Conservation (phyloP, 2,113 vertebrate species). For the Aldabrachelys gigantea region DNA sequence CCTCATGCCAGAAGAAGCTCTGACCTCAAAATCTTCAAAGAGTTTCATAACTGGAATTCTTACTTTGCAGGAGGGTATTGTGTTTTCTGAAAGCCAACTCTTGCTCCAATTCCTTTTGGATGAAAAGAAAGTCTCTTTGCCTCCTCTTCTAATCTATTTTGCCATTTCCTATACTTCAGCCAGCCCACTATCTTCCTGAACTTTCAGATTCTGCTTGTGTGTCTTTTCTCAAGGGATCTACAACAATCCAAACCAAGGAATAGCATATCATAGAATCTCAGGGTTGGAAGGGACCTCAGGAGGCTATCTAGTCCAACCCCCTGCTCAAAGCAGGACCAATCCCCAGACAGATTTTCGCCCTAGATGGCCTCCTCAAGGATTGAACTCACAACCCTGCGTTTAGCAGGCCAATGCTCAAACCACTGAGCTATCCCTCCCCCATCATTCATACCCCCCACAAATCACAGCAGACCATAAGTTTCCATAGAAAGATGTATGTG, state of each 20-base stretch:
- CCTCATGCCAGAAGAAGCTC: conserved; percentile 1
- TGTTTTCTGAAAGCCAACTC: conserved; percentile 39
- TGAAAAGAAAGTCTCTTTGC: conserved; percentile 12
- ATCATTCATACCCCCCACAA: background rate
- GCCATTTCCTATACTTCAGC: background rate
- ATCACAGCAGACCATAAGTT: background rate
- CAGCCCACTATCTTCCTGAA: background rate
- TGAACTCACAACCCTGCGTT: no score
- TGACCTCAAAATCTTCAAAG: conserved; percentile 23
- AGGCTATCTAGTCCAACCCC: no score
- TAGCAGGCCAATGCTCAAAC: no score
- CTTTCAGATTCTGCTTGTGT: background rate
- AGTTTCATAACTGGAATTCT: conserved; percentile 25
- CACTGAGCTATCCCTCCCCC: no score
- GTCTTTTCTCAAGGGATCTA: background rate
- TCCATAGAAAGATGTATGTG: background rate
- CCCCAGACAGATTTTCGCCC: no score
- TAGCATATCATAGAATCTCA: background rate
- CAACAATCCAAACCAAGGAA: background rate
- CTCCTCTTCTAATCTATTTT: background rate
- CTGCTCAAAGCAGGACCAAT: no score
- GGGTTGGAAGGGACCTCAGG: no score
- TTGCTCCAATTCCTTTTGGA: background rate
- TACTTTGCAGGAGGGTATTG: conserved; percentile 36
- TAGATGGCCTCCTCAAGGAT: no score